Evolutionary conservation across 2,113 vertebrate genomes (phyloP).

Genomic region (Urocolius indicus): DNA sequence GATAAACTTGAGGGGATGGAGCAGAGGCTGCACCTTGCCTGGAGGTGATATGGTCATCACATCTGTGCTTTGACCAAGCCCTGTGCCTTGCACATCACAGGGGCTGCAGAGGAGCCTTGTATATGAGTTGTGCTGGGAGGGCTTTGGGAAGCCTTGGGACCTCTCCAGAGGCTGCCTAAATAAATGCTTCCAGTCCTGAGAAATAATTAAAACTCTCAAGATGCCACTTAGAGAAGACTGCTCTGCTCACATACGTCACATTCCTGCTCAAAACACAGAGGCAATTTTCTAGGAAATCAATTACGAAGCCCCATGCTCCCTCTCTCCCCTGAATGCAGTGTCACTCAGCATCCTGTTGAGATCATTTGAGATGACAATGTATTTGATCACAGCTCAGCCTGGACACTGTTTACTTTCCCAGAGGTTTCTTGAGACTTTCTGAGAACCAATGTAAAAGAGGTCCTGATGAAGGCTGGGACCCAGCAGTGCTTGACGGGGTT

Average conservation of each 20-base stretch:
- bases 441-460: background rate
- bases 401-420: background rate
- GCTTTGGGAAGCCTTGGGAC: background rate
- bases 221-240: slow-evolving; percentile 8
- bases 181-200: slow-evolving; percentile 39
- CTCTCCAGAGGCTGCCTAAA: background rate
- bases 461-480: background rate
- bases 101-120: background rate
- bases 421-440: background rate
- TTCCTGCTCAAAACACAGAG: slow-evolving; percentile 20
- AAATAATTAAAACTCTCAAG: slow-evolving; percentile 30
- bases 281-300: slow-evolving; percentile 62
- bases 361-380: background rate
- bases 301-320: background rate
- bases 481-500: fast-evolving
- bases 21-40: background rate
- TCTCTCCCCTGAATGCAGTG: background rate
- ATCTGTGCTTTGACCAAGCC: background rate
- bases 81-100: background rate
- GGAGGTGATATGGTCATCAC: fast-evolving
- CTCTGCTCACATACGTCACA: background rate
- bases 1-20: background rate
- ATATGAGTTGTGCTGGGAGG: background rate
- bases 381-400: background rate
- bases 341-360: slow-evolving; percentile 5